These are phyloP conservation scores for Hyposoter didymator DNA, from an alignment of 2,888 invertebrate species.

Conservation along the genomic window DNA sequence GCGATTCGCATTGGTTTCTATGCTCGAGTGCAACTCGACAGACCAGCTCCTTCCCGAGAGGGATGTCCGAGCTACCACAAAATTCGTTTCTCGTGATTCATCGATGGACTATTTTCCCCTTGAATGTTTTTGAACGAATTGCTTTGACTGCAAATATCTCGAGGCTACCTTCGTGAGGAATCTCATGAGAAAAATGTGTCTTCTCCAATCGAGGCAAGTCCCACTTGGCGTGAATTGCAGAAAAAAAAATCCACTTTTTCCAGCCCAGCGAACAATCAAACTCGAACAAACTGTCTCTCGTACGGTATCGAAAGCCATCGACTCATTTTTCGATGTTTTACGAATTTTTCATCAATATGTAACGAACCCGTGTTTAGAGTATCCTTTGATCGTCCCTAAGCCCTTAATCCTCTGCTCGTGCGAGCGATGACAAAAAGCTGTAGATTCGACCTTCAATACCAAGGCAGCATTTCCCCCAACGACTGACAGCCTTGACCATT, in stretches of 20 bases:
- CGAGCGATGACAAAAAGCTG: slow-evolving; percentile 1
- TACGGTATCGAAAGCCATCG: background rate
- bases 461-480: background rate
- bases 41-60: background rate
- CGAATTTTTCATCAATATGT: slow-evolving; percentile 5
- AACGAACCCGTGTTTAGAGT: slow-evolving; percentile 2
- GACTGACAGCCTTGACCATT: slow-evolving; percentile 9
- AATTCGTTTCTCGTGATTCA: background rate
- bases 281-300: background rate
- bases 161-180: too few species aligned
- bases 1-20: slow-evolving; percentile 12
- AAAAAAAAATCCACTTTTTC: background rate
- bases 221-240: too few species aligned
- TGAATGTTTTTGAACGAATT: background rate
- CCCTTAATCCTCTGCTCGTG: slow-evolving; percentile 9
- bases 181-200: background rate
- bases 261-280: background rate
- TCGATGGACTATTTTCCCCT: background rate
- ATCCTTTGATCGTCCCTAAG: slow-evolving; percentile 2
- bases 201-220: background rate
- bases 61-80: background rate
- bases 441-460: background rate
- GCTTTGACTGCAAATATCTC: background rate
- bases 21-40: background rate
- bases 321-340: slow-evolving; percentile 26